Evolutionary conservation across 2,888 invertebrate genomes (phyloP), one percentile per base, ranked within the genome.

Genomic region (Meiosimyza platycephala): DNA sequence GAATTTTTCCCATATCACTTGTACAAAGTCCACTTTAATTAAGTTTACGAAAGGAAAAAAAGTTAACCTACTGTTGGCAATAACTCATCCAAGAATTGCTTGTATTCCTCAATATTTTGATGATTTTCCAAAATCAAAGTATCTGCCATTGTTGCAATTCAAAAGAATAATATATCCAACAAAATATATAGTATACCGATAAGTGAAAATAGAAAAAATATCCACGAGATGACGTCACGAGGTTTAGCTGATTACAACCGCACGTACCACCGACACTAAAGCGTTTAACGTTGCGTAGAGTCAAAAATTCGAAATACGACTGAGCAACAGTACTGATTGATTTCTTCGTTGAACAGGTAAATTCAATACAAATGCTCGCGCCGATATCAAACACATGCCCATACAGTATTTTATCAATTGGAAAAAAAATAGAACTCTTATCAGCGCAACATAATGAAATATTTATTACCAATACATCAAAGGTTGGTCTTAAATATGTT

Each of bases 51-150:
- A 48, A 18, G n/a, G 6, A 50, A 60, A 13, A 18, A 40, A 60
- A 51, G 51, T 16, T 12, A 57, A 75, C 86, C 75, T 86, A 86
- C 86, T 77, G 77, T 79, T 72, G 85, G 86, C 67, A 87, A 75
- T 66, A 83, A 63, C 72, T 86, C 86, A 73, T 82, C 80, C 69
- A 86, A 76, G 72, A 72, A 78, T 76, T 80, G 80, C 76, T 80
- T 81, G 75, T 85, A 86, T 77, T 86, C 86, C 72, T 80, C 79
- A 60, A 82, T 74, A 64, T 81, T 77, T 71, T 84, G 78, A 76
- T 84, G 81, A 33, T 85, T 83, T 66, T 83, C 82, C 59, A 86
- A 63, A 75, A 82, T 79, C 76, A 82, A 75, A 77, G 86, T 84
- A 77, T 86, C 87, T 16, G 83, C 78, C 86, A 86, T 85, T 65